Percentiles rank a stretch among this genome's conserved stretches.
Conservation (phyloP, 2,113 vertebrate genomes). For the Pachypanchax playfairii region DNA sequence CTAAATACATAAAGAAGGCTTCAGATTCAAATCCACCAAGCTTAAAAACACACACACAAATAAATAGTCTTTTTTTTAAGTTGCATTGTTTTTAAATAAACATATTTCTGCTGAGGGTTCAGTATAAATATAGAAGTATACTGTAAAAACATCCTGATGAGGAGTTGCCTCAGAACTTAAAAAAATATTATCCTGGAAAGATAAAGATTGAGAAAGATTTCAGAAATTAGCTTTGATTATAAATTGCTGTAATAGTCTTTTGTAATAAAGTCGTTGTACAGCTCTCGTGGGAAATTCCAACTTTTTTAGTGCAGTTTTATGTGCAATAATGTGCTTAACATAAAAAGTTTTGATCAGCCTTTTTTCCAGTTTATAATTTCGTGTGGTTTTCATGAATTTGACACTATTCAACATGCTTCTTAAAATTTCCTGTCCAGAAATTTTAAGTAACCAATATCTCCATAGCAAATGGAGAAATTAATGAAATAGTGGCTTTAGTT, state of each 20-base stretch:
- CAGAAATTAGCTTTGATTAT: background rate
- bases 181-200: background rate
- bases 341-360: background rate
- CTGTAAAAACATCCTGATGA: slow-evolving; percentile 5
- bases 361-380: no score
- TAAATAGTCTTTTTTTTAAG: background rate
- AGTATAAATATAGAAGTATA: slow-evolving; percentile 1
- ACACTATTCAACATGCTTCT: no score
- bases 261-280: background rate
- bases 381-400: no score
- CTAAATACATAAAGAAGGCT: background rate
- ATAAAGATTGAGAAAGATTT: background rate
- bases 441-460: no score
- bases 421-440: no score
- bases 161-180: background rate
- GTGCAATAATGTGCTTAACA: background rate
- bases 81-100: background rate
- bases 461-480: no score
- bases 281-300: background rate
- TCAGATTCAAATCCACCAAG: background rate
- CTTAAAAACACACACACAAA: background rate
- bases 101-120: background rate
- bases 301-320: background rate
- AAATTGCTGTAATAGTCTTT: background rate
- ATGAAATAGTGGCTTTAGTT: no score